Percentiles rank a stretch among this genome's conserved stretches.
These are phyloP conservation scores for Steinernema scapterisci DNA, from an alignment of 2,888 invertebrate genomes.

Conservation along the genomic window DNA sequence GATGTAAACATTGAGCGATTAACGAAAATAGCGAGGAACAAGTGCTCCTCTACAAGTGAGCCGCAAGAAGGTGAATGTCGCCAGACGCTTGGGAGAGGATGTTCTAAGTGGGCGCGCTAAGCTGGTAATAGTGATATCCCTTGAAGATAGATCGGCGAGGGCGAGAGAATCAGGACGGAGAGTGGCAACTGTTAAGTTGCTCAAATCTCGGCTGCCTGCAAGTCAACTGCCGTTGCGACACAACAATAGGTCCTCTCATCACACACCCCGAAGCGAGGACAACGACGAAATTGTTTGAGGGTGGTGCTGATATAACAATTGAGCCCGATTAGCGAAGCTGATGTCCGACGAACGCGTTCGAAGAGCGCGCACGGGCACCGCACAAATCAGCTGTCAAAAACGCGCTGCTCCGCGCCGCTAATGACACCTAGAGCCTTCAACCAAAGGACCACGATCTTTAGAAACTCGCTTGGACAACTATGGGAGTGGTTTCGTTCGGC, in stretches of 20 bases:
- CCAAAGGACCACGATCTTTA: neutral
- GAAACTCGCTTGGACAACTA: neutral
- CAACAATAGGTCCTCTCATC: conserved; percentile 15
- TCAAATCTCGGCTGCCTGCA: neutral
- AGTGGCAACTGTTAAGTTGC: conserved; percentile 16
- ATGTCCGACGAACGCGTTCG: too few species aligned
- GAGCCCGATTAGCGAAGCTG: conserved; percentile 18
- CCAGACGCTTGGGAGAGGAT: neutral
- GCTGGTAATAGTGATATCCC: neutral
- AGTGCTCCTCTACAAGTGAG: neutral
- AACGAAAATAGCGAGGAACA: conserved; percentile 9
- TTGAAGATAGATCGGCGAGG: neutral
- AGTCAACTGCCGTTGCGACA: neutral
- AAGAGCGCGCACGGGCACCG: neutral
- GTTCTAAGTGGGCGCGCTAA: conserved; percentile 27
- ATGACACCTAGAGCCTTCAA: neutral
- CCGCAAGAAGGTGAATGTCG: too few species aligned
- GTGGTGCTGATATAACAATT: conserved; percentile 1
- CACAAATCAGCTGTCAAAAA: conserved; percentile 23
- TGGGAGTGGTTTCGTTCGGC: too few species aligned
- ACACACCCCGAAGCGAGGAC: neutral
- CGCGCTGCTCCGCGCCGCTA: neutral
- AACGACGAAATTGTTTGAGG: neutral
- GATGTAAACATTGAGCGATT: conserved; percentile 15
- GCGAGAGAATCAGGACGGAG: neutral